These are phyloP conservation scores for Cheilosia variabilis DNA, from an alignment of 2,888 invertebrate species.

Conservation along the genomic window DNA sequence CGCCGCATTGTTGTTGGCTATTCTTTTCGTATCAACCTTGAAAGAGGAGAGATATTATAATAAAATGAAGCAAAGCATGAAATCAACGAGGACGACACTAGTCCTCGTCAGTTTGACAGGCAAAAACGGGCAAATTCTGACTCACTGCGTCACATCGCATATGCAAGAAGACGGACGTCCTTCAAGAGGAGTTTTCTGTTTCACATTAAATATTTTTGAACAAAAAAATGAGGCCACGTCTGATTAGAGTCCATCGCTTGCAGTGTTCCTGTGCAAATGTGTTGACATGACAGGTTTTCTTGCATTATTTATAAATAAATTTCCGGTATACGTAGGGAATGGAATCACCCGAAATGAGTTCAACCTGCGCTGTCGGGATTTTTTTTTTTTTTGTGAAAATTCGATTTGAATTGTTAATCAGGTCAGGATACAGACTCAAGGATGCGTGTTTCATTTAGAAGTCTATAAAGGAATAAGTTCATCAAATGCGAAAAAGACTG, in stretches of 20 bases:
- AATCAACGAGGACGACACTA: constrained; percentile 37
- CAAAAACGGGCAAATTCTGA: constrained; percentile 29
- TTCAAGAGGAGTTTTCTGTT: constrained; percentile 37
- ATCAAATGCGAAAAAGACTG: constrained; percentile 40
- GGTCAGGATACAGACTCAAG: constrained; percentile 4
- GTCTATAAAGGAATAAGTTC: not conserved
- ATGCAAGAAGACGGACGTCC: constrained; percentile 26
- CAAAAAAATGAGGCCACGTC: constrained; percentile 55
- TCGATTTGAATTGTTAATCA: constrained; percentile 61
- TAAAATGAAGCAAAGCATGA: constrained; percentile 31
- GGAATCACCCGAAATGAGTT: constrained; percentile 59
- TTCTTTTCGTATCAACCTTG: constrained; percentile 53
- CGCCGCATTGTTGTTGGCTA: constrained; percentile 8
- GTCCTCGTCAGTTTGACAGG: constrained; percentile 42
- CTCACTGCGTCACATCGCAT: constrained; percentile 42
- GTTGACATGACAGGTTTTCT: constrained; percentile 7
- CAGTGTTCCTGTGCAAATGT: not conserved
- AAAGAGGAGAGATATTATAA: constrained; percentile 41
- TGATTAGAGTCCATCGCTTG: constrained; percentile 41
- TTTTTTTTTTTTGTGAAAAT: constrained; percentile 25
- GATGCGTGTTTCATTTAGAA: constrained; percentile 21
- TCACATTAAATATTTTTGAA: constrained; percentile 9
- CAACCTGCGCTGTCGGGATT: constrained; percentile 21
- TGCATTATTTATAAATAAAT: constrained; percentile 67
- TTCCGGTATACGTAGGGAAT: not conserved